These are phyloP conservation scores for Stenotaenia linearis DNA, from an alignment of 2,888 invertebrate species.

Conservation along the genomic window DNA sequence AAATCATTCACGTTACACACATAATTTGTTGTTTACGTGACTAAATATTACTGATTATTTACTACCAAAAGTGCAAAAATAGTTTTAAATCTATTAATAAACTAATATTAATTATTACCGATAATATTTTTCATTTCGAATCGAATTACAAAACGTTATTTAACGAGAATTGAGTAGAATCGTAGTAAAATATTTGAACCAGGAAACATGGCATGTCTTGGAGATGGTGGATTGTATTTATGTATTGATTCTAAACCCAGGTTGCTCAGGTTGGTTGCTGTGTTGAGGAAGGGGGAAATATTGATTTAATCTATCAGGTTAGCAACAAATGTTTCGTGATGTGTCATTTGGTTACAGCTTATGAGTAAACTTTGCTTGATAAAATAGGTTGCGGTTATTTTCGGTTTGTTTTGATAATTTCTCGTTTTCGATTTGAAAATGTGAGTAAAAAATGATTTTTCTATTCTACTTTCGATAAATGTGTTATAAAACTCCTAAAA, in stretches of 20 bases:
- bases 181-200: background rate
- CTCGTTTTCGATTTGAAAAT: background rate
- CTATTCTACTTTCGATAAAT: background rate
- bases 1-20: too few species aligned
- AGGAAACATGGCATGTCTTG: background rate
- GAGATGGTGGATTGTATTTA: constrained; percentile 15
- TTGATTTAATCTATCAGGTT: background rate
- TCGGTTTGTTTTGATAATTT: background rate
- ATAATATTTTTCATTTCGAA: background rate
- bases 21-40: background rate
- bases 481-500: too few species aligned
- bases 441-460: background rate
- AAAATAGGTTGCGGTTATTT: too few species aligned
- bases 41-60: background rate
- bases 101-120: background rate
- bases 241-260: constrained; percentile 12
- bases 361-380: too few species aligned
- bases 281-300: background rate
- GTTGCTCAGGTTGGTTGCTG: constrained; percentile 20
- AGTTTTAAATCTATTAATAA: background rate
- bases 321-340: background rate
- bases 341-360: background rate
- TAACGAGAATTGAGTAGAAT: background rate
- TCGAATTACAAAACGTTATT: too few species aligned
- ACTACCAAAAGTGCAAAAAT: background rate